Conservation (phyloP, 2,888 invertebrate species). For the Xestia rhomboidea region DNA sequence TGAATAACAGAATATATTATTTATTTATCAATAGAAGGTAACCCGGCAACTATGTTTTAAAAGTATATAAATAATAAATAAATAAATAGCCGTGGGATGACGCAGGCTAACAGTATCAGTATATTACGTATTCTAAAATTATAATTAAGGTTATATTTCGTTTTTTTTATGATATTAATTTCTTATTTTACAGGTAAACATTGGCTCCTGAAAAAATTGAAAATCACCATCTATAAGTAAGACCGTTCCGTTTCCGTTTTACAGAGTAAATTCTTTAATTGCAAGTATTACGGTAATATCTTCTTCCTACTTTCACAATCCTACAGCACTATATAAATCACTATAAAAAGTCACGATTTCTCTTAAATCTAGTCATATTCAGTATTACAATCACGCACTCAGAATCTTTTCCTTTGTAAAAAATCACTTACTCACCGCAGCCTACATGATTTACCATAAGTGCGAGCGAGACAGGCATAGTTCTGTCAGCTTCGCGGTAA, state of each 20-base stretch:
- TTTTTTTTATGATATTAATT: background rate
- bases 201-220: background rate
- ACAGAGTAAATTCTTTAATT: background rate
- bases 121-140: background rate
- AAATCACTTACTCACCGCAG: constrained; percentile 74
- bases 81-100: too few relatives aligned
- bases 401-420: constrained; percentile 77
- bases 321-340: constrained; percentile 59
- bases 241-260: background rate
- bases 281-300: constrained; percentile 21
- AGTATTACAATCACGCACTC: constrained; percentile 77
- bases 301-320: constrained; percentile 27
- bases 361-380: constrained; percentile 71
- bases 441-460: constrained; percentile 48
- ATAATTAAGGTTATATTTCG: background rate
- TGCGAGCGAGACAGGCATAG: constrained; percentile 65
- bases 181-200: constrained; percentile 54
- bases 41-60: background rate
- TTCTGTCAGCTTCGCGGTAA: constrained; percentile 54
- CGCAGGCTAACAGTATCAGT: too few relatives aligned
- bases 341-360: constrained; percentile 64
- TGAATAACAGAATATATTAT: background rate
- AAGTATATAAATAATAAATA: too few relatives aligned
- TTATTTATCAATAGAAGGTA: background rate
- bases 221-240: constrained; percentile 10